These are phyloP conservation scores for Drosophila melanogaster DNA, from an alignment of 1,140 invertebrate species.

Conservation along the genomic window Release_6_plus_ISO1_MT NC_004354.4:22881001-22881500, in stretches of 20 bases:
- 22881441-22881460: constrained; percentile 87
- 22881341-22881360: constrained; percentile 89
- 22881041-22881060: constrained; percentile 90
- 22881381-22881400: constrained; percentile 90
- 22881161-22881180: constrained; percentile 61
- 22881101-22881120: constrained; percentile 88
- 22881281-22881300: constrained; percentile 17
- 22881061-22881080: constrained; percentile 92
- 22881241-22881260: constrained; percentile 26
- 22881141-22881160: constrained; percentile 84
- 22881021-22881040: constrained; percentile 88
- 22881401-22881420: constrained; percentile 87
- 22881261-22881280: constrained; percentile 30
- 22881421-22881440: constrained; percentile 88
- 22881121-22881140: constrained; percentile 84
- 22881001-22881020: constrained; percentile 88
- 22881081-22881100: constrained; percentile 92
- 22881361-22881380: constrained; percentile 91
- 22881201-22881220: constrained; percentile 63
- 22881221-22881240: constrained; percentile 33
- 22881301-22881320: constrained; percentile 45
- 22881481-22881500: constrained; percentile 93
- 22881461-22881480: constrained; percentile 91
- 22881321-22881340: constrained; percentile 84
- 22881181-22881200: constrained; percentile 22